Evolutionary conservation across 2,113 vertebrate species (phyloP).

Genomic region (Arizona elegans): DNA sequence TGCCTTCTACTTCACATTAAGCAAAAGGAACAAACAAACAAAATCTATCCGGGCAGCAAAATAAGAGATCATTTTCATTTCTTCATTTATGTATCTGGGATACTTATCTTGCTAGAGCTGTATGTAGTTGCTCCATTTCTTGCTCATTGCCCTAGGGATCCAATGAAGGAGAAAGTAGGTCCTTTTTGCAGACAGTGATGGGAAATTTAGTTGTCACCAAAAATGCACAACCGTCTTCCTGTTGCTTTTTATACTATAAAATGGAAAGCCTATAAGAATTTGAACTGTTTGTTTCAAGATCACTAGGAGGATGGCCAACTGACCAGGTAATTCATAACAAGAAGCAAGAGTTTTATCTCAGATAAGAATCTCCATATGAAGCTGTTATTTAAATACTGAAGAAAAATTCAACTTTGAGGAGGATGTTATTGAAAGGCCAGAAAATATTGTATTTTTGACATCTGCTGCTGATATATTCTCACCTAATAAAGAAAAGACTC

Average conservation of each 20-base stretch:
- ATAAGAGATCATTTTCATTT: neutral
- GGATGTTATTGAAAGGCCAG: neutral
- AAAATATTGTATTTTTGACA: neutral
- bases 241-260: constrained; percentile 45
- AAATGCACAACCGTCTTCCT: constrained; percentile 57
- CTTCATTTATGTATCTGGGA: neutral
- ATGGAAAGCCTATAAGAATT: constrained; percentile 59
- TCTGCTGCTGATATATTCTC: neutral
- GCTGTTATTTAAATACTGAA: constrained; percentile 1
- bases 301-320: constrained; percentile 21
- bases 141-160: constrained; percentile 53
- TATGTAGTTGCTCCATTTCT: constrained; percentile 50
- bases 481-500: neutral
- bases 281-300: constrained; percentile 33
- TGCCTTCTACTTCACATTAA: neutral
- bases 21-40: neutral
- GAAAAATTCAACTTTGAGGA: constrained; percentile 9
- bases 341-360: neutral
- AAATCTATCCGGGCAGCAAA: neutral
- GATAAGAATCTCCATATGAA: constrained; percentile 18
- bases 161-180: constrained; percentile 53
- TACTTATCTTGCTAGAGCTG: constrained; percentile 34
- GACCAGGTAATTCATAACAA: neutral
- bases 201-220: constrained; percentile 55
- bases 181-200: constrained; percentile 53